Evolutionary conservation across 2,113 vertebrate species (phyloP), one percentile per base, ranked within the genome.

Genomic region (Misgurnus anguillicaudatus): DNA sequence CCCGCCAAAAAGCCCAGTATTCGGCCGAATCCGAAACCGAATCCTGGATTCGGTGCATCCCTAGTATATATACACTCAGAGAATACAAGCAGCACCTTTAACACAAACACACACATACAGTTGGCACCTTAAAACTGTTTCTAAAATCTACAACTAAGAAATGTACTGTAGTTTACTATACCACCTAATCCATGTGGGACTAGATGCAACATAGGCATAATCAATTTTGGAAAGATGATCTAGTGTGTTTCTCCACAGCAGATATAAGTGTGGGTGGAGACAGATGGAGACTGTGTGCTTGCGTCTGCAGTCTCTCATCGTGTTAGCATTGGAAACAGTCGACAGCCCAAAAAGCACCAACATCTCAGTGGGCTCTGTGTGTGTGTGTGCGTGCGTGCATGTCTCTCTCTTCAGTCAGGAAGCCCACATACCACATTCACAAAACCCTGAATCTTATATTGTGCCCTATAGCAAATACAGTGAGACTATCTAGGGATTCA

Each of bases 231-330:
- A 48, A 55, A 71, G 31, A 70, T 70, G 48, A n/a, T 21, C 17
- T 41, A 19, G 51, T 72, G 10, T 6, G n/a, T 38, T 72, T 72
- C 53, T 39, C 70, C n/a, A 58, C 36, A 58, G 70, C 38, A 71
- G 48, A 71, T 71, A 13, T 55, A 9, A 55, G 31, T 42, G 72
- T 75, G 57, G 72, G 72, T 75, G 58, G 72, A 75, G 58, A 74
- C 72, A 75, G 72, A 75, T 62, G 58, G 72, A 75, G 41, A n/a
- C 41, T 63, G 9, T 61, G 71, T 45, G 71, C 57, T 74, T 74
- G 21, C 13, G 55, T 24, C 39, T 61, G 71, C 71, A 74, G 71
- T 16, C 21, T 62, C 71, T 24, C 21, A 74, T 74, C n/a, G 42
- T 51, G 73, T 64, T 38, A 21, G 58, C 19, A 24, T 16, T 53